phyloP scores from a whole-genome alignment of 2,888 invertebrate species.

The Adela reaumurella region DNA sequence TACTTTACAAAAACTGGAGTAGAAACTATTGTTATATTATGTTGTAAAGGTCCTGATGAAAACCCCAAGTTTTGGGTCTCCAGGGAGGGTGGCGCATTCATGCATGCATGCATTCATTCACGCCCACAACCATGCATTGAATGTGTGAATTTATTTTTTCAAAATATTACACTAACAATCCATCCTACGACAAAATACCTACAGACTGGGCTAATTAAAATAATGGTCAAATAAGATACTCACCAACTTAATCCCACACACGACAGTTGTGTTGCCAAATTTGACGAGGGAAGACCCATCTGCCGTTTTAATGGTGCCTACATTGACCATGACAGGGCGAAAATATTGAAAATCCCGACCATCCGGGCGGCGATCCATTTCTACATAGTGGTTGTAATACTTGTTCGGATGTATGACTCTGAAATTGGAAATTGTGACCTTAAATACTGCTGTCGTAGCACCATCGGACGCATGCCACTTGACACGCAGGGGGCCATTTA shows the following conservation, averaged over 20 bases:
- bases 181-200: no score
- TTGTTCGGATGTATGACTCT: constrained; percentile 75
- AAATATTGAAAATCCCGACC: constrained; percentile 70
- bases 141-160: no score
- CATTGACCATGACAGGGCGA: constrained; percentile 53
- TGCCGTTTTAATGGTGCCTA: constrained; percentile 46
- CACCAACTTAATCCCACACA: constrained; percentile 85
- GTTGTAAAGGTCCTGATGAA: no score
- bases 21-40: neutral
- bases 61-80: no score
- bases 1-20: neutral
- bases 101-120: no score
- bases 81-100: no score
- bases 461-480: no score
- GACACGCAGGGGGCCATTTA: no score
- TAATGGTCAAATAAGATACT: constrained; percentile 23
- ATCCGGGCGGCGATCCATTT: constrained; percentile 70
- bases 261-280: constrained; percentile 77
- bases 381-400: constrained; percentile 70
- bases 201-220: no score
- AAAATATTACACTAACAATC: no score
- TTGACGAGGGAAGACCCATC: constrained; percentile 75
- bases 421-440: constrained; percentile 22
- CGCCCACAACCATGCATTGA: no score
- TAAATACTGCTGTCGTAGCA: no score